These are phyloP conservation scores for Tangara arthus DNA, from an alignment of 2,797 vertebrate genomes.

Conservation along the genomic window DNA sequence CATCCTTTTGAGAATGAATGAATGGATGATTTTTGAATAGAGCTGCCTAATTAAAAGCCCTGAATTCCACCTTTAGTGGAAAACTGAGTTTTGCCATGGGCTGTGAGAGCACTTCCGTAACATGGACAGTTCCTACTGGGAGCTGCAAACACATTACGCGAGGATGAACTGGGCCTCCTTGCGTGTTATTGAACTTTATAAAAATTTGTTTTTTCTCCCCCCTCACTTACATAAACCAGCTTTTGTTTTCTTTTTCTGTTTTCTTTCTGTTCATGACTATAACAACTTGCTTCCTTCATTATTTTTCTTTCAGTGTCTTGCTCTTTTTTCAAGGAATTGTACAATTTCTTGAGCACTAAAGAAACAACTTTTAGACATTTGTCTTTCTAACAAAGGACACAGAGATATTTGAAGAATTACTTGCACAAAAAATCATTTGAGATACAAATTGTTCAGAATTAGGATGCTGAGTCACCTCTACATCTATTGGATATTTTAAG, in stretches of 20 bases:
- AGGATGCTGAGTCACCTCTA: neutral
- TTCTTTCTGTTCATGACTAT: neutral
- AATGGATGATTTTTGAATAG: neutral
- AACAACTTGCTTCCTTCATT: neutral
- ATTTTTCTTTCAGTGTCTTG: neutral
- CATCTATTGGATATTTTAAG: neutral
- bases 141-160: rapidly evolving
- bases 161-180: neutral
- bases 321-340: neutral
- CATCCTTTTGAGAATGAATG: neutral
- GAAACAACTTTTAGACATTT: neutral
- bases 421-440: neutral
- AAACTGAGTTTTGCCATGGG: neutral
- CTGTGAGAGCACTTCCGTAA: neutral
- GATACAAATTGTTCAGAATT: neutral
- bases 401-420: neutral
- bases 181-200: neutral
- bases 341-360: neutral
- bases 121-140: neutral
- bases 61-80: neutral
- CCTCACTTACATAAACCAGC: neutral
- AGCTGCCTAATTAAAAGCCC: neutral
- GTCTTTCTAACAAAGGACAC: neutral
- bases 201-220: neutral
- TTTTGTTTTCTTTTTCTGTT: neutral